phyloP scores from a whole-genome alignment of 2,888 invertebrate genomes.

The Tenthredo notha region DNA sequence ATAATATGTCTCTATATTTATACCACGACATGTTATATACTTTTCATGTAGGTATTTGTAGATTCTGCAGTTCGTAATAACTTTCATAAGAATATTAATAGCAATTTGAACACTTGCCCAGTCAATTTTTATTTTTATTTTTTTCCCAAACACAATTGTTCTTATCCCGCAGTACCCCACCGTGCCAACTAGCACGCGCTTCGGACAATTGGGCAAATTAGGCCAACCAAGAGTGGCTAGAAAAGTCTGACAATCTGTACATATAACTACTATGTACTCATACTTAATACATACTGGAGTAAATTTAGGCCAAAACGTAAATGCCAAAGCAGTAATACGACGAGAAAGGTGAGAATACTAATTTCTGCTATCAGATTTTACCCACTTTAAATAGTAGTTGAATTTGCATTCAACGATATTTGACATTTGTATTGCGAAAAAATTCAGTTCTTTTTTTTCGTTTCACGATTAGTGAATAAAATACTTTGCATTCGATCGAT shows the following conservation, averaged over 20 bases:
- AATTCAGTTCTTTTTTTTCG: neutral
- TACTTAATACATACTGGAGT: neutral
- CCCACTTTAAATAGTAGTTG: neutral
- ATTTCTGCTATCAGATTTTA: neutral
- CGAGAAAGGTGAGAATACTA: neutral
- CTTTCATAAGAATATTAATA: neutral
- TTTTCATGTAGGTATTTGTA: neutral
- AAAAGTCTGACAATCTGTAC: slow-evolving; percentile 10
- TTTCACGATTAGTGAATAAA: neutral
- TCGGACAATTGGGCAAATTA: slow-evolving; percentile 16
- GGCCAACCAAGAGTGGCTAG: slow-evolving; percentile 21
- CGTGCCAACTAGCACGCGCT: slow-evolving; percentile 3
- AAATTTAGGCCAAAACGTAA: neutral
- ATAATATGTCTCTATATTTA: neutral
- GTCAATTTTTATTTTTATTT: neutral
- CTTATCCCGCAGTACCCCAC: neutral
- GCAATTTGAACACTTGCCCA: neutral
- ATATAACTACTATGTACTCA: neutral
- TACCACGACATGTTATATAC: neutral
- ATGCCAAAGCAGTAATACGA: neutral
- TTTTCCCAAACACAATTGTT: neutral
- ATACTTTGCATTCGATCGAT: neutral
- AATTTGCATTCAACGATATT: neutral
- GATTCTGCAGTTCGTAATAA: neutral
- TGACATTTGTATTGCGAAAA: neutral